A percentile compares a stretch with the other conserved stretches of the same genome.
Evolutionary conservation across 2,797 vertebrate genomes (phyloP).

Genomic region (Meda fulgida): DNA sequence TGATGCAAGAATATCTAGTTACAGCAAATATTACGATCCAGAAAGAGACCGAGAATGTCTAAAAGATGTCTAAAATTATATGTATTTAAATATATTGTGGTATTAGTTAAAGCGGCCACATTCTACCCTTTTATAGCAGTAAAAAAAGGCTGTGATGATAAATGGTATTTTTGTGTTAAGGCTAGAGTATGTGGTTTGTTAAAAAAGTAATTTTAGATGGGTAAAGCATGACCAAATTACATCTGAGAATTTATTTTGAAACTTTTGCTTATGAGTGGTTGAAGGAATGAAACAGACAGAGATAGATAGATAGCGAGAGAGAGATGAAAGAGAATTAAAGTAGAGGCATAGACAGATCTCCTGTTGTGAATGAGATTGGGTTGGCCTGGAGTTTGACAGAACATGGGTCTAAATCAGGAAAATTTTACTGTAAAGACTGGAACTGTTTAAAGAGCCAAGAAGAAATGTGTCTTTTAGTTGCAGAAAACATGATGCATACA

Average conservation of each 20-base stretch:
- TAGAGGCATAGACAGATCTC: not conserved
- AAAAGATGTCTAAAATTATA: too few relatives aligned
- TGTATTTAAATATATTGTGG: not conserved
- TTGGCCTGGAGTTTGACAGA: not conserved
- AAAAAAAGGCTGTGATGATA: not conserved
- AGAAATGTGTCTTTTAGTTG: not conserved
- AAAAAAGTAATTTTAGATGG: not conserved
- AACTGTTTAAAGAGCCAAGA: not conserved
- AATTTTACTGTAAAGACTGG: not conserved
- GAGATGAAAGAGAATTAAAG: not conserved
- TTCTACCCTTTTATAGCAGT: not conserved
- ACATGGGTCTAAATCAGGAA: not conserved
- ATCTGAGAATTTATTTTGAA: not conserved
- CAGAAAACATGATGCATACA: not conserved
- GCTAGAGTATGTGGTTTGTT: not conserved
- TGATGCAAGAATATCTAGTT: not conserved
- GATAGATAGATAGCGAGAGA: not conserved
- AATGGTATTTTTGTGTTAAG: not conserved
- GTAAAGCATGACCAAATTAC: not conserved
- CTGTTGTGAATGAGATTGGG: constrained; percentile 8
- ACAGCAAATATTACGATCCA: not conserved
- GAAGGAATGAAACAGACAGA: not conserved
- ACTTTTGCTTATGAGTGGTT: not conserved
- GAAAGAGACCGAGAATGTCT: too few relatives aligned
- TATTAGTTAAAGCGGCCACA: not conserved